Conservation (phyloP, 2,888 invertebrate species). For the Sphecodes monilicornis region DNA sequence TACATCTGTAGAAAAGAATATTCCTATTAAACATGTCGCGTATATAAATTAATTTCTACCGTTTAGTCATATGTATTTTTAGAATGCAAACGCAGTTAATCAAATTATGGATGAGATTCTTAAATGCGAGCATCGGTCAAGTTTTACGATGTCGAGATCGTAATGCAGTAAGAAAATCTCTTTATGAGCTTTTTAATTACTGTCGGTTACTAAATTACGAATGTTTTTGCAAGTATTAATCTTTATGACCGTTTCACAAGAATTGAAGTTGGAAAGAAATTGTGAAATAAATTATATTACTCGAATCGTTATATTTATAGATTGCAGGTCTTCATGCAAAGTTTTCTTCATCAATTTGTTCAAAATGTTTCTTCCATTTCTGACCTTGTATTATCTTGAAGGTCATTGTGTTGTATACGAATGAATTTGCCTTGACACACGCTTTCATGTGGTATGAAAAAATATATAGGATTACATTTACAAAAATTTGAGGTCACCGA, state of each 20-base stretch:
- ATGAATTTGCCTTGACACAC: no score
- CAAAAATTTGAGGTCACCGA: no score
- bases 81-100: not conserved
- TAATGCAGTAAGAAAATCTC: not conserved
- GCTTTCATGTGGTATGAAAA: no score
- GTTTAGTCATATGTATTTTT: not conserved
- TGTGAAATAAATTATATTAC: no score
- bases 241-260: not conserved
- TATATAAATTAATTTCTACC: not conserved
- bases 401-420: no score
- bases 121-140: not conserved
- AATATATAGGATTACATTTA: no score
- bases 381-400: no score
- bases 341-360: no score
- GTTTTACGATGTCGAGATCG: not conserved
- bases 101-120: not conserved
- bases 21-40: not conserved
- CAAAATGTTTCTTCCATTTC: no score
- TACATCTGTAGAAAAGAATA: constrained; percentile 85
- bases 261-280: not conserved
- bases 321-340: no score
- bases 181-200: not conserved
- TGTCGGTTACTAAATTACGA: not conserved
- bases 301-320: not conserved
- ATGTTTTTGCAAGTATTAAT: not conserved